Percentiles rank a stretch among this genome's conserved stretches.
phyloP scores from a whole-genome alignment of 2,888 invertebrate genomes.

The Capitulum mitella region DNA sequence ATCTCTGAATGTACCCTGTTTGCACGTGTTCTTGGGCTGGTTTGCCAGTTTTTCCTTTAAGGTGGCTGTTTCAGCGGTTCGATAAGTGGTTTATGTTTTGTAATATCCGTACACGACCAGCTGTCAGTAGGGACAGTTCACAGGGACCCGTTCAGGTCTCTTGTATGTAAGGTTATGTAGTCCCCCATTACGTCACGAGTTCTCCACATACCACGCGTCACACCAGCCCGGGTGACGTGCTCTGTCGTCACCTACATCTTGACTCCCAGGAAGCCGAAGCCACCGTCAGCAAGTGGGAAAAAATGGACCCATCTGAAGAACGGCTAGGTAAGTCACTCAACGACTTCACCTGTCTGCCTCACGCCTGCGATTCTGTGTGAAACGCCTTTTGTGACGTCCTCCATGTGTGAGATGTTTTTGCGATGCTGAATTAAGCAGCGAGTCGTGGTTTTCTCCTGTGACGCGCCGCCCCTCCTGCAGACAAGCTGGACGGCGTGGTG shows the following conservation, averaged over 20 bases:
- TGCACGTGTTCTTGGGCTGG: no score
- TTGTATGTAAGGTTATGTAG: no score
- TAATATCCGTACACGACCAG: no score
- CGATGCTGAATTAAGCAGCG: neutral
- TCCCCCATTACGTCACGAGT: no score
- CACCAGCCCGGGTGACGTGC: no score
- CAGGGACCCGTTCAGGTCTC: no score
- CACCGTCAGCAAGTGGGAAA: constrained; percentile 70
- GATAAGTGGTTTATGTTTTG: no score
- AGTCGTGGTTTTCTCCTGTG: neutral
- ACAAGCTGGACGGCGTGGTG: constrained; percentile 79
- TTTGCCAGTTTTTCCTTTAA: no score
- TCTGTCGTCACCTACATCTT: neutral
- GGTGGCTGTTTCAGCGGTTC: no score
- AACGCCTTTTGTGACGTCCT: neutral
- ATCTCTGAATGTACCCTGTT: no score
- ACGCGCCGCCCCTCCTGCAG: constrained; percentile 51
- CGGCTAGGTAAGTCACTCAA: constrained; percentile 69
- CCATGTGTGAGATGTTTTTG: neutral
- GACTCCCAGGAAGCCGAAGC: constrained; percentile 35
- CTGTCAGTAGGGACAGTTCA: no score
- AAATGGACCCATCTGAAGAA: constrained; percentile 66
- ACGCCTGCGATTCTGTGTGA: neutral
- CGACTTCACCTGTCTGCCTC: constrained; percentile 13
- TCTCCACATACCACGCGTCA: no score